Base-by-base conservation (phyloP, 2,113 vertebrate genomes). In the Anoura caudifer region DNA sequence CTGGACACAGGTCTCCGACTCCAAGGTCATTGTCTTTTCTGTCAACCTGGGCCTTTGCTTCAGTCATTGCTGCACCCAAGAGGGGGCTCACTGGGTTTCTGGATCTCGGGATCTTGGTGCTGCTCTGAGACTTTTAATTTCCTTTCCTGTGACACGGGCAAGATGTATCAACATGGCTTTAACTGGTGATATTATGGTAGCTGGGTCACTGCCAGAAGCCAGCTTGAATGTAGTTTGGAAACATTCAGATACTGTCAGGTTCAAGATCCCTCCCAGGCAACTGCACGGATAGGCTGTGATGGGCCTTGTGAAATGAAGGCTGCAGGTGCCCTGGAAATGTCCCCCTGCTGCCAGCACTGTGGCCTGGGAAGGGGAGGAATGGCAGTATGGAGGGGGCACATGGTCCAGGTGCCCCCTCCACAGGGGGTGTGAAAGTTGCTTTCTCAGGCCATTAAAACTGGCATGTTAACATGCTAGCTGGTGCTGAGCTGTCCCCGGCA, bases 371-470 rank as follows among this genome's bases (percentile, higher is more conserved):
- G 5, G 12, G 26, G 43, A 47, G 28, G 28, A 47, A 67, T 15
- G 13, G n/a, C 43, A 45, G 19, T 17, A 19, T 2, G 28, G 26
- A 87, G 36, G 63, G 12, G 45, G 41, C 69, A 26, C 16, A 43
- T 72, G 63, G 47, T n/a, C 17, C 45, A 43, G 38, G 24, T 38
- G 7, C n/a, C n/a, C n/a, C n/a, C n/a, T n/a, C n/a, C n/a, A n/a
- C n/a, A n/a, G n/a, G n/a, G n/a, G n/a, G 87, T 52, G 87, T 59
- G 67, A 82, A 72, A 59, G 54, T n/a, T 63, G 36, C 50, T 75
- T 95, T 90, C 76, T 69, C 38, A 65, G 54, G 7, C 31, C n/a
- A 52, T 43, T 73, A 54, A 52, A 59, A 15, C 19, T 15, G 11
- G 2, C 8, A 17, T 52, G 26, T 45, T 54, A 38, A 36, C 82